A percentile compares a stretch with the other conserved stretches of the same genome.
Evolutionary conservation across 2,888 invertebrate species (phyloP).

Genomic region (Molanna angustata): DNA sequence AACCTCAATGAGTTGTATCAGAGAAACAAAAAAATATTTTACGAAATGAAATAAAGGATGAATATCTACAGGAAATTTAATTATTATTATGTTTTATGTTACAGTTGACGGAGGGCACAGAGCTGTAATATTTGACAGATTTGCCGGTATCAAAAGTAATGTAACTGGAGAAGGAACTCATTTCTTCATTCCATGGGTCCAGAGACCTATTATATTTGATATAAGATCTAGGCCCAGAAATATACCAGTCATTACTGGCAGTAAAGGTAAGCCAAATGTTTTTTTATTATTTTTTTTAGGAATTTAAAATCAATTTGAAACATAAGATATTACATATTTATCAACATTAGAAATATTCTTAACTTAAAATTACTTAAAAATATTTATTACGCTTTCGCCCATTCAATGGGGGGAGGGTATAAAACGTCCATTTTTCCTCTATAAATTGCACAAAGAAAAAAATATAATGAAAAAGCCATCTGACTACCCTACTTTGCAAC

Average conservation of each 20-base stretch:
- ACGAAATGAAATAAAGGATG: background rate
- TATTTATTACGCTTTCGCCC: no score
- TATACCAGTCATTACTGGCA: slow-evolving; percentile 95
- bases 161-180: slow-evolving; percentile 99
- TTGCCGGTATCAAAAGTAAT: slow-evolving; percentile 86
- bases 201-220: slow-evolving; percentile 97
- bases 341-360: no score
- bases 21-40: background rate
- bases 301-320: no score
- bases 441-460: no score
- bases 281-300: no score
- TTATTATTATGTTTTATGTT: slow-evolving; percentile 35
- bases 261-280: slow-evolving; percentile 74
- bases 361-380: no score
- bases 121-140: slow-evolving; percentile 99
- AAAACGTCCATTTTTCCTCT: no score
- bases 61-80: background rate
- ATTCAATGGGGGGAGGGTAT: no score
- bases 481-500: no score
- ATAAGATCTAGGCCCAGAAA: slow-evolving; percentile 95
- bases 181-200: slow-evolving; percentile 98
- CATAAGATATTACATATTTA: no score
- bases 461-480: no score
- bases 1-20: no score
- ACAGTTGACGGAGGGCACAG: slow-evolving; percentile 97